These are phyloP conservation scores for Vireo griseus DNA, from an alignment of 2,797 vertebrate species.

Conservation along the genomic window DNA sequence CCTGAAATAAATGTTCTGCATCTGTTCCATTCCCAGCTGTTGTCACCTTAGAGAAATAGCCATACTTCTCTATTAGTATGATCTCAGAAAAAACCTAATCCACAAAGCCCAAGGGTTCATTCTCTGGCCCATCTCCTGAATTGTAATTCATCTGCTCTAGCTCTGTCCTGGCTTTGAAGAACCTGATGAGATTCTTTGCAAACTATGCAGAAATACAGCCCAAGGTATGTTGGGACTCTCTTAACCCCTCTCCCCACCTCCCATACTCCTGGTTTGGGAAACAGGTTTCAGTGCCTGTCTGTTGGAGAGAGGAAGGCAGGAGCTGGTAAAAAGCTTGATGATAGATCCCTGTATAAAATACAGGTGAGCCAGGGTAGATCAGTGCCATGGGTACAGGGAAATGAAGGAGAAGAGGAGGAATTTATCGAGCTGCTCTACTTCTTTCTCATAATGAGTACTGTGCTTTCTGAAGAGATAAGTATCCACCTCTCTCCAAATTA, in stretches of 20 bases:
- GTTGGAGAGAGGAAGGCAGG: neutral
- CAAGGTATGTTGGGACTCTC: neutral
- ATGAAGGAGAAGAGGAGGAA: neutral
- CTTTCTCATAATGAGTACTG: neutral
- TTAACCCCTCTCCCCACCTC: neutral
- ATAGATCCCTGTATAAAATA: neutral
- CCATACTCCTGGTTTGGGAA: neutral
- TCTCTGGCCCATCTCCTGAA: neutral
- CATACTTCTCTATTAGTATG: neutral
- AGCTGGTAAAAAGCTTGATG: neutral
- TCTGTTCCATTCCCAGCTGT: neutral
- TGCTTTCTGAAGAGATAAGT: neutral
- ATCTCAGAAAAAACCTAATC: neutral
- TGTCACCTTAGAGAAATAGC: neutral
- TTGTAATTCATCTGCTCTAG: neutral
- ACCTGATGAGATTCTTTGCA: neutral
- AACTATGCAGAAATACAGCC: neutral
- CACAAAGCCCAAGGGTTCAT: neutral
- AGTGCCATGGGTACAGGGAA: neutral
- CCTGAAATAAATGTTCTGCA: neutral
- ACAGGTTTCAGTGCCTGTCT: neutral
- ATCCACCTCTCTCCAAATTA: neutral
- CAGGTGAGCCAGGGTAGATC: neutral
- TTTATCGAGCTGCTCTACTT: neutral
- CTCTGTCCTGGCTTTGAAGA: neutral